Base-by-base conservation (phyloP, 2,888 invertebrate species). In the Isotomurus palustris region DNA sequence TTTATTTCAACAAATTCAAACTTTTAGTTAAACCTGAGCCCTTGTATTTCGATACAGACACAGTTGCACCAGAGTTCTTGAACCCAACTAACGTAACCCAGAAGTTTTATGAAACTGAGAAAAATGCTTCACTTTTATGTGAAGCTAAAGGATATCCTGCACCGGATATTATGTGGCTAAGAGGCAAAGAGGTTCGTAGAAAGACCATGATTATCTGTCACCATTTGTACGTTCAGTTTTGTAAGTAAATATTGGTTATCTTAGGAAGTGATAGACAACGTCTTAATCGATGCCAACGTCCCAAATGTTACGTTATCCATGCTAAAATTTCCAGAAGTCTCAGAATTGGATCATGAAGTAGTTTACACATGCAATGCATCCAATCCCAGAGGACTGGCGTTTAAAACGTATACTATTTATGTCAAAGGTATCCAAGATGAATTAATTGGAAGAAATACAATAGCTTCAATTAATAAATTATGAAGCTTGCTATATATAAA, bases 291-390 rank as follows among this genome's bases (percentile, higher is more conserved):
- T 43, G 38, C 40, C 3, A 60, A 32, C 14, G 28, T 43, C 4
- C 43, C 51, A 0, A 64, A 64, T 29, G 19, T 60, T 3, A 62
- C 65, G 1, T 49, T 50, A n/a, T 53, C 58, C 2, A 53, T 35
- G 38, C 49, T 65, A 12, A 24, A 44, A 3, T 49, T 65, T 5
- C 28, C 35, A 2, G 60, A 62, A 6, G 28, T 62, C 2, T 35
- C 52, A 3, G 19, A 56, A 14, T 56, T 54, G 27, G 65, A 65
- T 43, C 54, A 60, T 32, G 49, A 47, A 12, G 28, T 56, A 12
- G 43, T 60, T 24, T 65, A 62, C 24, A 43, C 60, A 2, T 65
- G 65, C 38, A 65, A 65, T 55, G 65, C 65, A 3, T 62, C 65
- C 2, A 65, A 65, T 38, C 58, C 60, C 1, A 35, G 57, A 35